Conservation (phyloP, 1,140 invertebrate genomes). For the Ditylenchus dipsaci region DNA sequence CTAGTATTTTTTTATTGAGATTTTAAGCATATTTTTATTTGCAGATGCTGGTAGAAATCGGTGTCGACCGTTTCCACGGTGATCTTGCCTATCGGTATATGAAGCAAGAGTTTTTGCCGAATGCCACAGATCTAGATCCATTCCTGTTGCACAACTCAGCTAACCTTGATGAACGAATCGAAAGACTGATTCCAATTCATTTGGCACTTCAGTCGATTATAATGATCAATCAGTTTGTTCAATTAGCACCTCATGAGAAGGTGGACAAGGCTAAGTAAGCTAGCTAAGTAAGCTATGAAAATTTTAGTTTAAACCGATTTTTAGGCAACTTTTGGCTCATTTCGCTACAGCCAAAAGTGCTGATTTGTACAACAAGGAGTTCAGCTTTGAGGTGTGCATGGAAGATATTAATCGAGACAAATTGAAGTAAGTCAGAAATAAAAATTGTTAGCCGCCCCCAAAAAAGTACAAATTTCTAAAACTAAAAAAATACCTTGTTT, state of each 20-base stretch:
- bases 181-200: constrained; percentile 25
- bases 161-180: constrained; percentile 16
- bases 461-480: too few relatives aligned
- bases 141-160: constrained; percentile 8
- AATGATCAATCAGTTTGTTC: constrained; percentile 24
- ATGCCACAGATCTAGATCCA: constrained; percentile 23
- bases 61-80: constrained; percentile 24
- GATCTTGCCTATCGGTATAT: constrained; percentile 25
- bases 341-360: constrained; percentile 17
- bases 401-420: constrained; percentile 25
- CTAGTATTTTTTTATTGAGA: not conserved
- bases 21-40: too few relatives aligned
- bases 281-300: not conserved
- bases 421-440: constrained; percentile 13
- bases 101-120: constrained; percentile 18
- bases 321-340: constrained; percentile 21
- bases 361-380: constrained; percentile 19
- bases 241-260: constrained; percentile 17
- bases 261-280: constrained; percentile 19
- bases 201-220: constrained; percentile 29
- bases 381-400: constrained; percentile 17
- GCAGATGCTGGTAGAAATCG: constrained; percentile 16
- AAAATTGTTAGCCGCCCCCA: too few relatives aligned
- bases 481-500: not conserved
- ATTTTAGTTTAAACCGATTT: too few relatives aligned